Conservation (phyloP, 2,797 vertebrate species). For the Sebastes steindachneri region DNA sequence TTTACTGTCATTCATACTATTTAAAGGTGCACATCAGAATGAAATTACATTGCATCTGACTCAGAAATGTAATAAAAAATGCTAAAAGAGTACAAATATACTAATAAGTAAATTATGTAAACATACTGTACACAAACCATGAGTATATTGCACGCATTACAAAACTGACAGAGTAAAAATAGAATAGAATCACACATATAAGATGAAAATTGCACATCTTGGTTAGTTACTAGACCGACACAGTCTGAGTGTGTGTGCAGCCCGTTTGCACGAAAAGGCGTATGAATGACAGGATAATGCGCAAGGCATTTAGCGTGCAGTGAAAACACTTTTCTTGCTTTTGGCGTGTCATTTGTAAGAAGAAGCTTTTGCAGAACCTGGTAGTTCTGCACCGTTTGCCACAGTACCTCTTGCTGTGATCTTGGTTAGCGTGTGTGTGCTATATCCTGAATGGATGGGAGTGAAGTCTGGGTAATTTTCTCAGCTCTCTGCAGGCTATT, state of each 20-base stretch:
- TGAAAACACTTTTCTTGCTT: too few relatives aligned
- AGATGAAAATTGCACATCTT: too few relatives aligned
- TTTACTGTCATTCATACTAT: too few relatives aligned
- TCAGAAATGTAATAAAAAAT: too few relatives aligned
- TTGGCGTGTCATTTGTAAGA: background rate
- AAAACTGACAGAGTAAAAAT: background rate
- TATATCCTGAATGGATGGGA: background rate
- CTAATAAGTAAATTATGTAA: background rate
- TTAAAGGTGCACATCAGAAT: too few relatives aligned
- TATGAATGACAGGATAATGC: too few relatives aligned
- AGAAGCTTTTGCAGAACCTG: background rate
- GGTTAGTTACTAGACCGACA: too few relatives aligned
- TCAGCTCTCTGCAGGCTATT: background rate
- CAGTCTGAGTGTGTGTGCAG: too few relatives aligned
- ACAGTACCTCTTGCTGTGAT: background rate
- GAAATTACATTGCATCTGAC: too few relatives aligned
- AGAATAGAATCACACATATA: background rate
- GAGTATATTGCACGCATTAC: background rate
- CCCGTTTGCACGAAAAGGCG: too few relatives aligned
- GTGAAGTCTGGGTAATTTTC: background rate
- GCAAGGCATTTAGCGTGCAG: too few relatives aligned
- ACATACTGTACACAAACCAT: background rate
- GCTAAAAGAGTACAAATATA: too few relatives aligned
- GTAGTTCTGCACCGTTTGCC: background rate
- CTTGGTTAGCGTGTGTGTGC: background rate